Conservation (phyloP, 2,888 invertebrate genomes). For the Caenorhabditis angaria region DNA sequence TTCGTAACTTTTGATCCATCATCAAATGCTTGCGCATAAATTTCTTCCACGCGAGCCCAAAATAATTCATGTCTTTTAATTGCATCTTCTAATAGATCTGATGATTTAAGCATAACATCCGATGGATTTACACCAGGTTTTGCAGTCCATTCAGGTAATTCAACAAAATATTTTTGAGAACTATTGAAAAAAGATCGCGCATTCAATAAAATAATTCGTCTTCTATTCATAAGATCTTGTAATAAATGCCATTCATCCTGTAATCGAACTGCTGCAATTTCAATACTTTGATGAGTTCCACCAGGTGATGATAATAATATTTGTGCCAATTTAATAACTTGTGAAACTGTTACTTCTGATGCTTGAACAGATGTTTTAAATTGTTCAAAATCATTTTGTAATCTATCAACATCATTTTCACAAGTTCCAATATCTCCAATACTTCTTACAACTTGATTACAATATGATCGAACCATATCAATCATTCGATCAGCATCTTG, state of each 20-base stretch:
- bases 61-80: conserved; percentile 40
- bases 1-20: conserved; percentile 37
- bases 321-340: conserved; percentile 37
- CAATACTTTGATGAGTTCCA: conserved; percentile 13
- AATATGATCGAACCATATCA: conserved; percentile 31
- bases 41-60: conserved; percentile 42
- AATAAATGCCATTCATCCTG: conserved; percentile 53
- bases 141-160: conserved; percentile 51
- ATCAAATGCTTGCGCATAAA: conserved; percentile 46
- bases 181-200: conserved; percentile 28
- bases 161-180: conserved; percentile 53
- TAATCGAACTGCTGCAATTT: conserved; percentile 36
- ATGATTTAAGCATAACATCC: conserved; percentile 35
- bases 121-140: conserved; percentile 60
- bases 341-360: conserved; percentile 45
- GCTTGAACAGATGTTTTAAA: conserved; percentile 23
- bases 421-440: conserved; percentile 52
- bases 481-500: conserved; percentile 86
- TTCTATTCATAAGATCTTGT: conserved; percentile 20
- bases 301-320: background rate
- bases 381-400: conserved; percentile 32
- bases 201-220: conserved; percentile 16
- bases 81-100: conserved; percentile 47
- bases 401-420: conserved; percentile 36
- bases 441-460: conserved; percentile 16